These are phyloP conservation scores for Leucosticte australis DNA, from an alignment of 2,113 vertebrate species.

Conservation along the genomic window DNA sequence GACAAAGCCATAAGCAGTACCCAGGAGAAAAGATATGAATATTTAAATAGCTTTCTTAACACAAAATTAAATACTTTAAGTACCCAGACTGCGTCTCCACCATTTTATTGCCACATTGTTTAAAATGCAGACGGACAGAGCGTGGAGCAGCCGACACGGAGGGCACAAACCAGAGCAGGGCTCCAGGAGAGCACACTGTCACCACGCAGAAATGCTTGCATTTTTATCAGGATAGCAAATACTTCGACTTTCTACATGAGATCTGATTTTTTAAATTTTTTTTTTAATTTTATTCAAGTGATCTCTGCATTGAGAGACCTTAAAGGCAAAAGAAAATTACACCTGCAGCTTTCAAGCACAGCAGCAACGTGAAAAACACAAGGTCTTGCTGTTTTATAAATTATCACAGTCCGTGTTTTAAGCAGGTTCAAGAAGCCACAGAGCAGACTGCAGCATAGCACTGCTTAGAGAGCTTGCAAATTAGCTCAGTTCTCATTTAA, in stretches of 20 bases:
- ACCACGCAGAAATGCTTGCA: accelerated
- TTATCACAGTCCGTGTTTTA: background rate
- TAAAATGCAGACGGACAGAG: constrained; percentile 19
- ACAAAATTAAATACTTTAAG: constrained; percentile 60
- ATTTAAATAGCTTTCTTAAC: constrained; percentile 61
- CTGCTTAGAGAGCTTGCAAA: background rate
- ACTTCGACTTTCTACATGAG: background rate
- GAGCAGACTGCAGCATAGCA: background rate
- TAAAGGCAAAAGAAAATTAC: background rate
- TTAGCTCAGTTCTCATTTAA: background rate
- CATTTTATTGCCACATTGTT: background rate
- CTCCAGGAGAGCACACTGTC: background rate
- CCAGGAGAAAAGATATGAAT: constrained; percentile 38
- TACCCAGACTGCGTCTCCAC: background rate
- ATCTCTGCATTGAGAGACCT: background rate
- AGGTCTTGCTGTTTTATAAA: background rate
- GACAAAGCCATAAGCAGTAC: constrained; percentile 8
- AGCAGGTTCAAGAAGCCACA: background rate
- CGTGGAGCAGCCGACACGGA: accelerated
- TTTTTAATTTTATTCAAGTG: background rate
- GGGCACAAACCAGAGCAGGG: background rate
- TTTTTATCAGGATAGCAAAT: background rate
- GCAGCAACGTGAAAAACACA: background rate
- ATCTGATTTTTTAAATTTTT: background rate
- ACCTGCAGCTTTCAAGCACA: background rate